A percentile compares a stretch with the other conserved stretches of the same genome.
Conservation (phyloP, 2,113 vertebrate genomes). For the Tachysurus fulvidraco region DNA sequence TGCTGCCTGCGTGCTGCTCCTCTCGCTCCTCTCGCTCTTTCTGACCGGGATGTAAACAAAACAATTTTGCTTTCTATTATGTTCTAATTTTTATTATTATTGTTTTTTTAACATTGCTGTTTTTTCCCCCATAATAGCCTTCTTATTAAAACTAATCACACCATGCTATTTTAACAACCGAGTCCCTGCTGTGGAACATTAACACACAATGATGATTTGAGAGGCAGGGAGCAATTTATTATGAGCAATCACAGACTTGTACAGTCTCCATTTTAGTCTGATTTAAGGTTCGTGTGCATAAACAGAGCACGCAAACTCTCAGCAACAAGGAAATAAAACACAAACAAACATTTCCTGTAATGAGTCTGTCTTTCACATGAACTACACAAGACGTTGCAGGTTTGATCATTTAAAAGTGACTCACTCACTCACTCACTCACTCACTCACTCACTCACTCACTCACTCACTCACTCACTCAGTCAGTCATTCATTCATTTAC, state of each 20-base stretch:
- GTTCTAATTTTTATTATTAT: neutral
- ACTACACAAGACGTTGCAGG: neutral
- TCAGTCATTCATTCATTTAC: too few species aligned
- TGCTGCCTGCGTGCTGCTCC: neutral
- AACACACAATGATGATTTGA: slow-evolving; percentile 18
- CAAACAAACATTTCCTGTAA: neutral
- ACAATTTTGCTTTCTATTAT: neutral
- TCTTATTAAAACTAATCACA: slow-evolving; percentile 37
- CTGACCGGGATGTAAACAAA: slow-evolving; percentile 8
- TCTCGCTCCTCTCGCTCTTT: neutral
- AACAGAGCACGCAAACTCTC: neutral
- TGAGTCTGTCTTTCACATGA: neutral
- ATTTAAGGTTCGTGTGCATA: neutral
- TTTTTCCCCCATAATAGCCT: slow-evolving; percentile 24
- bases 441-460: too few species aligned
- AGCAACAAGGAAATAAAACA: neutral
- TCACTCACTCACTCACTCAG: too few species aligned
- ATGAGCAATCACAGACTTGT: slow-evolving; percentile 10
- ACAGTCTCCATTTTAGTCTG: neutral
- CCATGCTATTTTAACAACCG: slow-evolving; percentile 36
- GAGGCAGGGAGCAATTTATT: slow-evolving; percentile 29
- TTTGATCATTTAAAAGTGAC: neutral
- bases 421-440: too few species aligned
- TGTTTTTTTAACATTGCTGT: slow-evolving; percentile 4
- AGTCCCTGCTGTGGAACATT: slow-evolving; percentile 2